Base-by-base conservation (phyloP, 2,797 vertebrate species). In the Acestrorhynchus altus region DNA sequence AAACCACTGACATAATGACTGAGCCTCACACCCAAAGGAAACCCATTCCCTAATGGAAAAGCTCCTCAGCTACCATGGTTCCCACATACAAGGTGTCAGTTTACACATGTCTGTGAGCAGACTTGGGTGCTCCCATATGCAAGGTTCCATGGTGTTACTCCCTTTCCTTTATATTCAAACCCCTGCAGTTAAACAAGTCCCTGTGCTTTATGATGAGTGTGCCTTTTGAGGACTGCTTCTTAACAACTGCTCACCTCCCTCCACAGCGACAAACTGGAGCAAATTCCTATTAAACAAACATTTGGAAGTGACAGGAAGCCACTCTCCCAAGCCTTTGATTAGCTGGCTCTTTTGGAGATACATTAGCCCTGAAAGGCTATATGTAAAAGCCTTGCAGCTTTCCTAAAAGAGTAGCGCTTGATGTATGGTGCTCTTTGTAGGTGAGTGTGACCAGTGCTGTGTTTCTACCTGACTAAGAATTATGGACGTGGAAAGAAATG, bases 81-180 rank as follows among this genome's bases (percentile, higher is more conserved):
- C 84, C 82, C 86, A 31, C 8, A 81, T 71, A 76, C 22, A 54
- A 81, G 86, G 87, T 72, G 86, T 71, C 78, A 52, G 64, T 65
- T 87, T 80, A 84, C 86, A 89, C 85, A 85, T n/a, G n/a, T 84
- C 24, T 81, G 73, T 82, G 83, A 52, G 56, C 83, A 73, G 24
- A 71, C 68, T 57, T 42, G 7, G 16, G 16, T 46, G 57, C 74
- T 78, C 75, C 86, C 84, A 86, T 77, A 84, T 87, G 83, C 61
- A 79, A 18, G 39, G 35, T 61, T 71, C n/a, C 11, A 26, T 22
- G 49, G 76, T 11, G 35, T 42, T 71, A 63, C 49, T 20, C 15
- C 3, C 35, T 8, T 60, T 42, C 1, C 35, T 54, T 59, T 35
- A 49, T 57, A 26, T 61, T 46, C 28, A 6, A 47, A 26, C 66